These are phyloP conservation scores for Xyliphius kryptos DNA, from an alignment of 2,113 vertebrate species.

Conservation along the genomic window DNA sequence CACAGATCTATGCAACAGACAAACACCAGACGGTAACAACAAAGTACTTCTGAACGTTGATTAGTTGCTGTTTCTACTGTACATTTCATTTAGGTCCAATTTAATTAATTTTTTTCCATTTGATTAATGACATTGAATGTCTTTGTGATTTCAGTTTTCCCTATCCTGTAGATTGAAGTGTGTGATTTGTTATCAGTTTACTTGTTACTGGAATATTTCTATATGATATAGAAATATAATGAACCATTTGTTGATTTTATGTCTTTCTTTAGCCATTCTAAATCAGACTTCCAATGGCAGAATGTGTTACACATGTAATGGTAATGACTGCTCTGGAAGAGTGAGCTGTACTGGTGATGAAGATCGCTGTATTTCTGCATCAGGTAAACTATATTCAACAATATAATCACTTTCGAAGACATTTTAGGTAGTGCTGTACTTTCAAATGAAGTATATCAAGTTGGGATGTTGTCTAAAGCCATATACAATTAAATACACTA, in stretches of 20 bases:
- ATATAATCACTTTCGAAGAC: neutral
- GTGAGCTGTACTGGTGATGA: constrained; percentile 43
- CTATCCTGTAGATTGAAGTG: too few relatives aligned
- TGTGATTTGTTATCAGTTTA: neutral
- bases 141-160: too few relatives aligned
- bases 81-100: too few relatives aligned
- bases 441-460: too few relatives aligned
- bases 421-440: neutral
- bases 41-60: neutral
- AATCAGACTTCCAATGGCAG: constrained; percentile 40
- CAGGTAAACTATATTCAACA: constrained; percentile 9
- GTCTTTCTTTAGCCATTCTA: neutral
- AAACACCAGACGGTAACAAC: constrained; percentile 3
- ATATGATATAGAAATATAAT: neutral
- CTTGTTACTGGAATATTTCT: neutral
- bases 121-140: neutral
- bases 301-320: constrained; percentile 46
- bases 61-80: neutral
- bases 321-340: constrained; percentile 5
- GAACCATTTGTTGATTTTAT: neutral
- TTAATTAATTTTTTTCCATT: too few relatives aligned
- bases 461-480: too few relatives aligned
- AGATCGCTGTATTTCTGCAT: constrained; percentile 33
- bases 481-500: too few relatives aligned
- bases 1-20: neutral